These are phyloP conservation scores for Microtus ochrogaster DNA, from an alignment of 2,113 vertebrate genomes.

Conservation along the genomic window DNA sequence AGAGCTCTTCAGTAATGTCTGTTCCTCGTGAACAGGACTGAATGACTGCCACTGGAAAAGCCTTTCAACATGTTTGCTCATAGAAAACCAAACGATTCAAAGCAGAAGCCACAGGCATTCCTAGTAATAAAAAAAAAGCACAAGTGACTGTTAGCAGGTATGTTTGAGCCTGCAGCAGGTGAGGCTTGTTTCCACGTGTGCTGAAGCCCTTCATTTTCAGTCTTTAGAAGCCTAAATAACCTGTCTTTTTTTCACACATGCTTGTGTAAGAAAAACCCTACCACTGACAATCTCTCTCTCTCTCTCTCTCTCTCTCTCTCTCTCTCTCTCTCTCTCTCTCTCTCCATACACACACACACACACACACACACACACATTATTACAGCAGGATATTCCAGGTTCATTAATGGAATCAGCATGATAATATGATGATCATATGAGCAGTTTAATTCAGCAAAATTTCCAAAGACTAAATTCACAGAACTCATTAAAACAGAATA, in stretches of 20 bases:
- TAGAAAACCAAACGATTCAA: slow-evolving; percentile 11
- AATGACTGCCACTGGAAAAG: background rate
- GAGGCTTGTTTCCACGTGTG: slow-evolving; percentile 10
- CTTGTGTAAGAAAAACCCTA: background rate
- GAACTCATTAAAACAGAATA: background rate
- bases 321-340: no score
- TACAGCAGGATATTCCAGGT: background rate
- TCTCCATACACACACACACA: no score
- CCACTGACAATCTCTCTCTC: background rate
- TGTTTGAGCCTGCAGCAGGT: background rate
- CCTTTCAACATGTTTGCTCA: background rate
- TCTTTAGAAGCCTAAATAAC: background rate
- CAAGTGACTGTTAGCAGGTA: background rate
- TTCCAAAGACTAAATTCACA: background rate
- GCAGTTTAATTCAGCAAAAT: slow-evolving; percentile 16
- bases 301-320: no score
- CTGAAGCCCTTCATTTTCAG: background rate
- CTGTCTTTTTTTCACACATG: background rate
- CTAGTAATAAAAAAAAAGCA: background rate
- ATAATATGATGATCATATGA: slow-evolving; percentile 10
- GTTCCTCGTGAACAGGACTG: background rate
- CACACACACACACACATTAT: no score
- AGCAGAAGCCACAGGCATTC: background rate
- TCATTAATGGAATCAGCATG: background rate
- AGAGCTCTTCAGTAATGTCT: background rate